Percentiles rank a stretch among this genome's conserved stretches.
These are phyloP conservation scores for Peribatodes rhomboidaria DNA, from an alignment of 2,888 invertebrate species.

Conservation along the genomic window DNA sequence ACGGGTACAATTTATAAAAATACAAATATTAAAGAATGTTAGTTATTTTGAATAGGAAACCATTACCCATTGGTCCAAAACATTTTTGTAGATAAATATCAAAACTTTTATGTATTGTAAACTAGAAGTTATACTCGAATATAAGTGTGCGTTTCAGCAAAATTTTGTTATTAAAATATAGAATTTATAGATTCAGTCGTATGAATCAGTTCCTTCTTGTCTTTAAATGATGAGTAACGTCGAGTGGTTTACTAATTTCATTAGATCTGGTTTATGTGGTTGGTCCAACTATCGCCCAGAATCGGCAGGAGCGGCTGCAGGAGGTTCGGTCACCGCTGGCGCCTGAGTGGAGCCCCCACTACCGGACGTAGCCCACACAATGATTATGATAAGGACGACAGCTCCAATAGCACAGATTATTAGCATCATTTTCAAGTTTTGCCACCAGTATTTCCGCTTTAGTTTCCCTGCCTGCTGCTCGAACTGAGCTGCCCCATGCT, in stretches of 20 bases:
- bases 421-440: slow-evolving; percentile 98
- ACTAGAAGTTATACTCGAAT: slow-evolving; percentile 29
- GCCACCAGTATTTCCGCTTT: slow-evolving; percentile 99
- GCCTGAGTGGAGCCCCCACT: slow-evolving; percentile 19
- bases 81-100: slow-evolving; percentile 53
- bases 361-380: slow-evolving; percentile 87
- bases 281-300: slow-evolving; percentile 63
- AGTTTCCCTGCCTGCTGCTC: slow-evolving; percentile 98
- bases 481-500: slow-evolving; percentile 97
- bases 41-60: slow-evolving; percentile 30
- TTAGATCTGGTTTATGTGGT: slow-evolving; percentile 40
- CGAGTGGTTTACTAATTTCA: slow-evolving; percentile 26
- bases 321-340: slow-evolving; percentile 55
- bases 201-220: slow-evolving; percentile 17
- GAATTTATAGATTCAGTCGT: slow-evolving; percentile 23
- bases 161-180: slow-evolving; percentile 25
- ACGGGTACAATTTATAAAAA: slow-evolving; percentile 41
- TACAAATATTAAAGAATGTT: slow-evolving; percentile 25
- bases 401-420: slow-evolving; percentile 95
- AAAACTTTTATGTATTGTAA: slow-evolving; percentile 30
- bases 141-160: slow-evolving; percentile 24
- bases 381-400: slow-evolving; percentile 93
- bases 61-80: slow-evolving; percentile 44
- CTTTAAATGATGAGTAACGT: slow-evolving; percentile 37
- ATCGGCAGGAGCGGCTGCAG: slow-evolving; percentile 34